Evolutionary conservation across 2,113 vertebrate genomes (phyloP).

Genomic region (Pipa parva): DNA sequence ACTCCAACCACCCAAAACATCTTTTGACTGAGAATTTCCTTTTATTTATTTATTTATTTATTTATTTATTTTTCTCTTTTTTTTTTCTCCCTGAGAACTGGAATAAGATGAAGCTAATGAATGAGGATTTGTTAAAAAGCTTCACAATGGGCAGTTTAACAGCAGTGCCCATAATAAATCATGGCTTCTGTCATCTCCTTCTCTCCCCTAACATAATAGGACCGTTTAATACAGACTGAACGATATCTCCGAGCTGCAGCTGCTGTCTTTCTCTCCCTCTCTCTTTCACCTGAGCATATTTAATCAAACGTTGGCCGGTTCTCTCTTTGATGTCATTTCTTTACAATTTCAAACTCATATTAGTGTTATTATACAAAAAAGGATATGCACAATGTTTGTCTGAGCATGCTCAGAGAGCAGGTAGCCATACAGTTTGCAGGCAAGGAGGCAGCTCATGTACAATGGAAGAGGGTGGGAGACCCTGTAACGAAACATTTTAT

Average conservation of each 20-base stretch:
- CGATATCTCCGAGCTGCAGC: conserved; percentile 31
- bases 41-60: conserved; percentile 6
- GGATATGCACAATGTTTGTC: conserved; percentile 22
- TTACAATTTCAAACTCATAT: conserved; percentile 31
- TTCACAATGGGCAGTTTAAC: conserved; percentile 15
- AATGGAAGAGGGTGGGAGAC: no score
- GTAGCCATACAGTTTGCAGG: no score
- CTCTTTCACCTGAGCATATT: conserved; percentile 39
- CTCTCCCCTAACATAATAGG: conserved; percentile 30
- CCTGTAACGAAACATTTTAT: no score
- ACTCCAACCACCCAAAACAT: no score
- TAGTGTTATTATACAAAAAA: conserved; percentile 24
- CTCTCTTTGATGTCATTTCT: conserved; percentile 19
- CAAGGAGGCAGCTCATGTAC: no score
- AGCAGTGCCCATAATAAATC: conserved; percentile 31
- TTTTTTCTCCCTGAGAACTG: neutral
- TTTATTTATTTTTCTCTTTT: no score
- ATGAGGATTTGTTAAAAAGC: neutral
- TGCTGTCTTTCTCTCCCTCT: no score
- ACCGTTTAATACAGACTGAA: conserved; percentile 19
- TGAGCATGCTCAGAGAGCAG: neutral
- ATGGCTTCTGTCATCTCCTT: conserved; percentile 30
- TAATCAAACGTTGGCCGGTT: conserved; percentile 29
- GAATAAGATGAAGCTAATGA: conserved; percentile 4
- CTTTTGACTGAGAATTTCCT: no score